These are phyloP conservation scores for Tokudaia tokunoshimensis DNA, from an alignment of 2,797 vertebrate genomes.

Conservation along the genomic window DNA sequence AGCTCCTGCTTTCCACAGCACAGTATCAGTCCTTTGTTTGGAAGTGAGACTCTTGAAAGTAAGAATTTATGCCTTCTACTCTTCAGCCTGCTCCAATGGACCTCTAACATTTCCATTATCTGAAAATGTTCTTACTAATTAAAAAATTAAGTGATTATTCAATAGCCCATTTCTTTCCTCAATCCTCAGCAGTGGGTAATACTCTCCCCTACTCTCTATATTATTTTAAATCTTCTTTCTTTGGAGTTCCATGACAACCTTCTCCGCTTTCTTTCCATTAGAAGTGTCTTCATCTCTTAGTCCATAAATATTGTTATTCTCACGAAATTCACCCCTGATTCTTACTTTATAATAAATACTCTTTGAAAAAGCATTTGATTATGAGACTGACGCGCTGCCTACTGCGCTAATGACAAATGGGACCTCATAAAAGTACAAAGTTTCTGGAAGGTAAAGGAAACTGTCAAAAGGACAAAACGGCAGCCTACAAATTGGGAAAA, in stretches of 20 bases:
- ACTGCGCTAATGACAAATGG: no score
- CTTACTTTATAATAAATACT: neutral
- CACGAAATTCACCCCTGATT: neutral
- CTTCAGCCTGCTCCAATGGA: neutral
- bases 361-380: neutral
- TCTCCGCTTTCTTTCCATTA: conserved; percentile 12
- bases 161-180: neutral
- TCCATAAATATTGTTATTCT: neutral
- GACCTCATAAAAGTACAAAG: no score
- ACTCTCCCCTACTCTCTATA: neutral
- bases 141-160: neutral
- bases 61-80: neutral
- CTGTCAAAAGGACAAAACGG: no score
- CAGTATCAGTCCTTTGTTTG: neutral
- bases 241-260: conserved; percentile 20
- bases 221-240: neutral
- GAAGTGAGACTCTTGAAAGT: neutral
- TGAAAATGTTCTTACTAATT: neutral
- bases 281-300: neutral
- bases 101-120: neutral
- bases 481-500: no score
- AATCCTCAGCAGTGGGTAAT: neutral
- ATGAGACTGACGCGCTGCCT: no score
- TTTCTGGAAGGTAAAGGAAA: no score
- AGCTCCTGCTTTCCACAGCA: neutral